phyloP scores from a whole-genome alignment of 2,113 vertebrate species.

The Probosciger aterrimus region DNA sequence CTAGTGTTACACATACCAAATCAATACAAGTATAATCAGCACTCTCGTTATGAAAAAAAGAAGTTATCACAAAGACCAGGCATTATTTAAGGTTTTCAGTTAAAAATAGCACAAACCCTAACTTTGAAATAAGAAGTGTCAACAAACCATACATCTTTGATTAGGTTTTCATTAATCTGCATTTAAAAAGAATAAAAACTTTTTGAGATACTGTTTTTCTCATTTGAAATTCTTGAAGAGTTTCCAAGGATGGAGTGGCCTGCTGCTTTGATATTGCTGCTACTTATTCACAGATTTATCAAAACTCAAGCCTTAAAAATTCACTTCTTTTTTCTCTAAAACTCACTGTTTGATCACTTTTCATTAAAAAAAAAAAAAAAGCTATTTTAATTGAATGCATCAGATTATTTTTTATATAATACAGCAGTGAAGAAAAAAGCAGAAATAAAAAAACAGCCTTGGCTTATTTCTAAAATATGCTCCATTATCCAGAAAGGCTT shows the following conservation, averaged over 20 bases:
- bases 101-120: background rate
- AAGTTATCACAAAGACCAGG: background rate
- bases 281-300: constrained; percentile 1
- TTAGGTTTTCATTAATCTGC: constrained; percentile 35
- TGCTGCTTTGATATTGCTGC: background rate
- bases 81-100: constrained; percentile 13
- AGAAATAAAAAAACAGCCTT: background rate
- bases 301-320: background rate
- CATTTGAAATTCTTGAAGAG: constrained; percentile 19
- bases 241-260: background rate
- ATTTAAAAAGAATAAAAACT: constrained; percentile 23
- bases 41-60: background rate
- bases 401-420: background rate
- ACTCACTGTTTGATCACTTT: background rate
- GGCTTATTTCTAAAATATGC: background rate
- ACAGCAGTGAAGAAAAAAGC: background rate
- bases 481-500: background rate
- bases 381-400: background rate
- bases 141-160: constrained; percentile 18
- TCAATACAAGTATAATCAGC: background rate
- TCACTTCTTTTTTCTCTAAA: background rate
- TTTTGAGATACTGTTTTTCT: background rate
- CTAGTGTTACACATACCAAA: background rate
- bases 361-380: background rate
- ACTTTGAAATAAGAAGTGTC: background rate